A percentile compares a stretch with the other conserved stretches of the same genome.
Evolutionary conservation across 2,113 vertebrate genomes (phyloP).

Genomic region (Calonectris borealis): DNA sequence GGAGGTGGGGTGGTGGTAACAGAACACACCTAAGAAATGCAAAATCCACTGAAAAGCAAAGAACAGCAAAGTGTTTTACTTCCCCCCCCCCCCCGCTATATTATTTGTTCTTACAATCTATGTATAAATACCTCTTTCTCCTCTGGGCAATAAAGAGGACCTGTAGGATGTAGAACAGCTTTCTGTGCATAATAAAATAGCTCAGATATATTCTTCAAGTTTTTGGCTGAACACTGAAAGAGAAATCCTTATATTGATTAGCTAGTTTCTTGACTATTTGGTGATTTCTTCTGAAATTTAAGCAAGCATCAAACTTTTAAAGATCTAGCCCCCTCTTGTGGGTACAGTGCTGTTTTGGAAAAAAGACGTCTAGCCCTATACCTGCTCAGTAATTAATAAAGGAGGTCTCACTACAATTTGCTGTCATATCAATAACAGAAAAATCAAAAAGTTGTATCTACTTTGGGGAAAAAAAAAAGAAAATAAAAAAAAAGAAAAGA

Average conservation of each 20-base stretch:
- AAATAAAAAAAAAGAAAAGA: no score
- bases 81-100: no score
- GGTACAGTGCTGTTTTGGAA: neutral
- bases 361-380: neutral
- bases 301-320: neutral
- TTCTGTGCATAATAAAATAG: slow-evolving; percentile 99
- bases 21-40: neutral
- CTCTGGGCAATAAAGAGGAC: slow-evolving; percentile 95
- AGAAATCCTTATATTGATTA: slow-evolving; percentile 22
- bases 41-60: neutral
- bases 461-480: no score
- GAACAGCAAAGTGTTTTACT: neutral
- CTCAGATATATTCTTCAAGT: slow-evolving; percentile 99
- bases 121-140: slow-evolving; percentile 91
- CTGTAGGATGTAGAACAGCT: slow-evolving; percentile 97
- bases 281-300: neutral
- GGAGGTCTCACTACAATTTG: neutral
- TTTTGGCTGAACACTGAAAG: slow-evolving; percentile 96
- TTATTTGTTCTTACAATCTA: neutral
- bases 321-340: neutral
- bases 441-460: neutral
- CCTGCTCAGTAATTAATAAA: neutral
- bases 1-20: neutral
- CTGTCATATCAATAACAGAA: neutral
- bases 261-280: neutral